Evolutionary conservation across 2,797 vertebrate species (phyloP), one percentile per base, ranked within the genome.

Genomic region (Sparus aurata): DNA sequence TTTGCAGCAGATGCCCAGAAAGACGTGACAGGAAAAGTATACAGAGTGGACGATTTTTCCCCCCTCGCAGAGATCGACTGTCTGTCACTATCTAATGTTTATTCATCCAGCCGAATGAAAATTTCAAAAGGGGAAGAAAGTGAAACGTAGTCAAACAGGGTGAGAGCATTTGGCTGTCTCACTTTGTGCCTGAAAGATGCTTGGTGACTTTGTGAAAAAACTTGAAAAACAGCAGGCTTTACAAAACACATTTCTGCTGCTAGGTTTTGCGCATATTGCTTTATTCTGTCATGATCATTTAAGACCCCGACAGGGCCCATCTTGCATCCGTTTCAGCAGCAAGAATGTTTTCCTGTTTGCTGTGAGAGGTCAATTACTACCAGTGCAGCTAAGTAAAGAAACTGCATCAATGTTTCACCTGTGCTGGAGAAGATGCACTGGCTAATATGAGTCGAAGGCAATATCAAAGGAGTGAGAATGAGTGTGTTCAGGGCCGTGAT

Each of bases 1-100:
- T 30, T 16, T 79, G 68, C 75, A 34, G 54, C 74, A 71, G 73
- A 79, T 59, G 50, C 69, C 54, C 41, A 61, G 60, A 82, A 65
- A 89, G 59, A 75, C 72, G 45, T 89, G 92, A 91, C 85, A 90
- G 73, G 79, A 86, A 86, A 90, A 88, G 76, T 89, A 85, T 72
- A 85, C 45, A 68, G 72, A 73, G 53, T 79, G 69, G 70, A 77
- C 25, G 1, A 27, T 62, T 65, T 67, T 38, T 17, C 1, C 10
- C 10, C 22, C 3, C 6, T 46, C 16, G 23, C 3, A 6, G 85
- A 79, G 58, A 89, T 77, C 12, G 22, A 75, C 73, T 84, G 71
- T 71, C 79, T 82, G 67, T 87, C 82, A 84, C 63, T 76, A 77
- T 84, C 58, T 81, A 61, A 81, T 85, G 82, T 87, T 88, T 88